A percentile compares a stretch with the other conserved stretches of the same genome.
These are phyloP conservation scores for Motacilla tschutschensis DNA, from an alignment of 2,113 vertebrate species.

Conservation along the genomic window DNA sequence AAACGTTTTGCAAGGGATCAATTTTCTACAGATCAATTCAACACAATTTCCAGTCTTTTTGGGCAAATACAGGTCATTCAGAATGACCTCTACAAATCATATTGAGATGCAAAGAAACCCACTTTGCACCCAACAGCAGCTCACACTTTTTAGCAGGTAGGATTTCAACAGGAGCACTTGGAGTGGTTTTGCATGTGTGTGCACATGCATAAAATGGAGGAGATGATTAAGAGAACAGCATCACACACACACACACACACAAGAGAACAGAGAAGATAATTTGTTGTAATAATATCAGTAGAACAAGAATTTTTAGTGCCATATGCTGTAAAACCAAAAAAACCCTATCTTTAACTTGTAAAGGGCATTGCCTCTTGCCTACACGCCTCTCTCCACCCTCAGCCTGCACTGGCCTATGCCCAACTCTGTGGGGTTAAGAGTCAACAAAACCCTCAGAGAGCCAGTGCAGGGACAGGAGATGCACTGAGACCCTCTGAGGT, in stretches of 20 bases:
- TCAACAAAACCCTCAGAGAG: background rate
- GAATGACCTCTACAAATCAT: background rate
- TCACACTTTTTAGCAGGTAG: background rate
- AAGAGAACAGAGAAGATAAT: background rate
- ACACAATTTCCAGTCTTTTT: background rate
- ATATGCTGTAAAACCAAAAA: background rate
- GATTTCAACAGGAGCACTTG: background rate
- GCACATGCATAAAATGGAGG: background rate
- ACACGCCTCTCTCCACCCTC: fast-evolving
- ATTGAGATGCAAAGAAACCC: background rate
- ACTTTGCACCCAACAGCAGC: background rate
- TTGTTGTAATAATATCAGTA: background rate
- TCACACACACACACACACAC: too few species aligned
- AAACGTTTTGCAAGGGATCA: background rate
- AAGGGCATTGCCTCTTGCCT: background rate
- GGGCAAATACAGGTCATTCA: background rate
- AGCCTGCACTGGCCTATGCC: background rate
- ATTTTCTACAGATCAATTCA: background rate
- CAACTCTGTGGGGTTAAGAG: fast-evolving
- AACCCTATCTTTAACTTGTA: background rate
- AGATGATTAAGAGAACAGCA: background rate
- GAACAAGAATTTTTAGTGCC: background rate
- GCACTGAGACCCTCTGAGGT: background rate
- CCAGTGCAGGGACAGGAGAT: background rate
- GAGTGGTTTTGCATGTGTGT: background rate